Percentiles rank a stretch among this genome's conserved stretches.
Evolutionary conservation across 2,797 vertebrate genomes (phyloP).

Genomic region (Pseudochirops cupreus): DNA sequence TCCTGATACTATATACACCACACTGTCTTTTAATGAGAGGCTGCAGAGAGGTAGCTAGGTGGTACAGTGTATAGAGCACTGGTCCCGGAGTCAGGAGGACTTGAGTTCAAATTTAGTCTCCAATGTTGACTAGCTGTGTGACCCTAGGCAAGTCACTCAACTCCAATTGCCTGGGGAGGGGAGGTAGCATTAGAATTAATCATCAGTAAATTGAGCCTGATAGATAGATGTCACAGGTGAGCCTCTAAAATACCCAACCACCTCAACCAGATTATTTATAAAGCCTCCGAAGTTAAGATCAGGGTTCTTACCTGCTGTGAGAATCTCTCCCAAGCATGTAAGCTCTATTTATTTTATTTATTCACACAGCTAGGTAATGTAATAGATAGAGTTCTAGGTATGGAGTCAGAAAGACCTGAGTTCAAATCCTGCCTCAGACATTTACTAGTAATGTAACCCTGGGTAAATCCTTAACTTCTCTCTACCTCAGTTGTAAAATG

Average conservation of each 20-base stretch:
- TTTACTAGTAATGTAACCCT: background rate
- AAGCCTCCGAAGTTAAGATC: background rate
- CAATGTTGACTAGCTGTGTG: background rate
- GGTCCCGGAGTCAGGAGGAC: background rate
- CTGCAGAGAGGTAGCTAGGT: background rate
- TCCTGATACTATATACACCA: background rate
- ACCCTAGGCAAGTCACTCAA: background rate
- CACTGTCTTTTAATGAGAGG: background rate
- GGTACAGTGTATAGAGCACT: background rate
- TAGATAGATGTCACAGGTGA: background rate
- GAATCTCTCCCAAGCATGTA: constrained; percentile 43
- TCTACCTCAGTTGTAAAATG: background rate
- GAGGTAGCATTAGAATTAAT: background rate
- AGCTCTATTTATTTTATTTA: background rate
- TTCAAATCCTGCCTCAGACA: background rate
- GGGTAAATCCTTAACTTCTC: background rate
- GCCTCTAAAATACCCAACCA: background rate
- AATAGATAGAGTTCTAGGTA: background rate
- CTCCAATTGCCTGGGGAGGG: background rate
- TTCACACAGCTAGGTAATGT: background rate
- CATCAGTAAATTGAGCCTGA: background rate
- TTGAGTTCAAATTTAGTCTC: background rate
- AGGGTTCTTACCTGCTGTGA: background rate
- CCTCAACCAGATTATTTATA: background rate
- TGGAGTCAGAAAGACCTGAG: background rate